A percentile compares a stretch with the other conserved stretches of the same genome.
These are phyloP conservation scores for Galaxea fascicularis DNA, from an alignment of 92 coral and sea anemone species.

Conservation along the genomic window DNA sequence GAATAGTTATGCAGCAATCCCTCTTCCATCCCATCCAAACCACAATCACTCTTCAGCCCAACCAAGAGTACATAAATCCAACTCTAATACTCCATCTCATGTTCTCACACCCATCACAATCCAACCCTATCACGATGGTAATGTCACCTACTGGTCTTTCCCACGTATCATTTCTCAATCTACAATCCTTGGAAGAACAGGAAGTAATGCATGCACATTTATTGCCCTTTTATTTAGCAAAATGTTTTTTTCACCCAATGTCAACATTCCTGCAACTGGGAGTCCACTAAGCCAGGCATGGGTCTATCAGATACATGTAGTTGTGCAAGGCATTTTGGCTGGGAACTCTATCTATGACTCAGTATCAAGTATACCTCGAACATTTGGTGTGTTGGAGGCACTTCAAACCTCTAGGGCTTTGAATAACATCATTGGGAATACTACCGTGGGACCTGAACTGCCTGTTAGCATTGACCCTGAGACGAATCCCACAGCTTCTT, in stretches of 20 bases:
- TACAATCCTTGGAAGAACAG: constrained; percentile 49
- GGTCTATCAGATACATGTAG: constrained; percentile 27
- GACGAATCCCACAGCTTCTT: constrained; percentile 32
- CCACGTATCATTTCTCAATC: constrained; percentile 42
- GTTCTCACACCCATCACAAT: constrained; percentile 19
- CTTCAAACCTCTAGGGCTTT: background rate
- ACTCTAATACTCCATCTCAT: background rate
- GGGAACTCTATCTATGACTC: constrained; percentile 29
- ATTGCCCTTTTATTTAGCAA: constrained; percentile 39
- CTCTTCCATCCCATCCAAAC: constrained; percentile 17
- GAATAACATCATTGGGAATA: constrained; percentile 12
- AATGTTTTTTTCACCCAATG: constrained; percentile 22
- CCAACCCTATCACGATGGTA: constrained; percentile 2
- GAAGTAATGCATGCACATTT: constrained; percentile 45
- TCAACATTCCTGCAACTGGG: background rate
- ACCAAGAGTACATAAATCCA: background rate
- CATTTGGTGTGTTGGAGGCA: constrained; percentile 37
- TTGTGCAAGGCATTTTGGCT: constrained; percentile 16
- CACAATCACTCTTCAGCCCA: background rate
- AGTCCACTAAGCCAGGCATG: constrained; percentile 19
- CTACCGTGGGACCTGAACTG: constrained; percentile 36
- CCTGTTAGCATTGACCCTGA: constrained; percentile 47
- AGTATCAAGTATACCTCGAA: constrained; percentile 2
- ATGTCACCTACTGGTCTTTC: constrained; percentile 41
- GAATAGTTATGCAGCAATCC: constrained; percentile 22